These are phyloP conservation scores for Hippocampus kuda DNA, from an alignment of 2,797 vertebrate species.

Conservation along the genomic window DNA sequence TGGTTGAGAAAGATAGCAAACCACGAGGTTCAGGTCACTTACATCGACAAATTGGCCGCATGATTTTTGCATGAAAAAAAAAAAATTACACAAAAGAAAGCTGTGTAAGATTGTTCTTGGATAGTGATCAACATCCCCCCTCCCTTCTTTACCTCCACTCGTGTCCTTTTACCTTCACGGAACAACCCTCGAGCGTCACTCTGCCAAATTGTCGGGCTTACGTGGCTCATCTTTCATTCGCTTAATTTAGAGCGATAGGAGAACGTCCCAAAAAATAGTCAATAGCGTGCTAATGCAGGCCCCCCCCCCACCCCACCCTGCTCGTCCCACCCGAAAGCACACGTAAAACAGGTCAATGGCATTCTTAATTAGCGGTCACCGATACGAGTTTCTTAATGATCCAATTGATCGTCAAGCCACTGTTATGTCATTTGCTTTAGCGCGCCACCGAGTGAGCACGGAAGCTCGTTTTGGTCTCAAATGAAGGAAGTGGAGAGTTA, in stretches of 20 bases:
- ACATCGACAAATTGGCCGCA: constrained; percentile 99
- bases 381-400: not conserved
- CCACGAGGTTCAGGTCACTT: constrained; percentile 98
- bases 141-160: constrained; percentile 14
- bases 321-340: constrained; percentile 30
- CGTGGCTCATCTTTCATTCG: constrained; percentile 45
- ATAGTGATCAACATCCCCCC: constrained; percentile 70
- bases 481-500: not conserved
- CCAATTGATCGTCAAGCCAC: not conserved
- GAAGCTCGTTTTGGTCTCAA: not conserved
- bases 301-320: constrained; percentile 20
- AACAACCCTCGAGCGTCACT: not conserved
- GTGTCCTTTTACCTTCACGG: not conserved
- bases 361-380: not conserved
- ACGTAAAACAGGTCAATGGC: constrained; percentile 34
- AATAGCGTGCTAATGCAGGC: constrained; percentile 1
- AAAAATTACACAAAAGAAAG: constrained; percentile 97
- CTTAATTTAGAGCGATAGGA: constrained; percentile 15
- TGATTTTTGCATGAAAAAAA: constrained; percentile 99
- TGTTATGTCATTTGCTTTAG: not conserved
- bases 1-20: constrained; percentile 89
- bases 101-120: constrained; percentile 86
- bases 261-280: not conserved
- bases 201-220: constrained; percentile 2
- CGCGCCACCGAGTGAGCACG: no score